Evolutionary conservation across 2,888 invertebrate species (phyloP).

Genomic region (Agrotis clavis): DNA sequence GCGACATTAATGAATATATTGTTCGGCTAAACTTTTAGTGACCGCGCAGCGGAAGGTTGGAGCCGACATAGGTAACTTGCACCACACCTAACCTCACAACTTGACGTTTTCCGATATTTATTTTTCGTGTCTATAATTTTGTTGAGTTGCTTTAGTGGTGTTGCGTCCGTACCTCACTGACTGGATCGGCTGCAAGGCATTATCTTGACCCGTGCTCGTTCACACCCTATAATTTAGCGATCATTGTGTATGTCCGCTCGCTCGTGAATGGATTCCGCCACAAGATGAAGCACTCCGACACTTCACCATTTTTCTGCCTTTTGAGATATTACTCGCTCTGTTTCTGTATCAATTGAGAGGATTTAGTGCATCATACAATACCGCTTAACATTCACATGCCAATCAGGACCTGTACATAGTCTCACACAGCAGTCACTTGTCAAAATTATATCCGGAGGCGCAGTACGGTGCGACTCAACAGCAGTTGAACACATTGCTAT

Average conservation of each 20-base stretch:
- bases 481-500: slow-evolving; percentile 82
- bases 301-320: slow-evolving; percentile 88
- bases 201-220: slow-evolving; percentile 89
- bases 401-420: slow-evolving; percentile 66
- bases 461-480: slow-evolving; percentile 71
- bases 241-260: slow-evolving; percentile 91
- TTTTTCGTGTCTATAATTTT: slow-evolving; percentile 90
- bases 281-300: slow-evolving; percentile 87
- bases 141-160: slow-evolving; percentile 91
- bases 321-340: slow-evolving; percentile 85
- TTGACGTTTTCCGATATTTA: slow-evolving; percentile 90
- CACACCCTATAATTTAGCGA: slow-evolving; percentile 87
- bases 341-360: slow-evolving; percentile 82
- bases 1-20: slow-evolving; percentile 89
- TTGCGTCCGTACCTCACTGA: slow-evolving; percentile 91
- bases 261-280: slow-evolving; percentile 87
- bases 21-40: slow-evolving; percentile 92
- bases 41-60: slow-evolving; percentile 94
- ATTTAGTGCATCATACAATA: slow-evolving; percentile 90
- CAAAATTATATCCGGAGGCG: slow-evolving; percentile 62
- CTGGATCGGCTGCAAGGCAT: slow-evolving; percentile 90
- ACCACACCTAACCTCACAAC: slow-evolving; percentile 91
- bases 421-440: slow-evolving; percentile 61
- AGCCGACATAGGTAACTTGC: slow-evolving; percentile 93
- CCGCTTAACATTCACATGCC: slow-evolving; percentile 67